A percentile compares a stretch with the other conserved stretches of the same genome.
phyloP scores from a whole-genome alignment of 2,888 invertebrate genomes.

The Scaptomyza cyrtandrae region DNA sequence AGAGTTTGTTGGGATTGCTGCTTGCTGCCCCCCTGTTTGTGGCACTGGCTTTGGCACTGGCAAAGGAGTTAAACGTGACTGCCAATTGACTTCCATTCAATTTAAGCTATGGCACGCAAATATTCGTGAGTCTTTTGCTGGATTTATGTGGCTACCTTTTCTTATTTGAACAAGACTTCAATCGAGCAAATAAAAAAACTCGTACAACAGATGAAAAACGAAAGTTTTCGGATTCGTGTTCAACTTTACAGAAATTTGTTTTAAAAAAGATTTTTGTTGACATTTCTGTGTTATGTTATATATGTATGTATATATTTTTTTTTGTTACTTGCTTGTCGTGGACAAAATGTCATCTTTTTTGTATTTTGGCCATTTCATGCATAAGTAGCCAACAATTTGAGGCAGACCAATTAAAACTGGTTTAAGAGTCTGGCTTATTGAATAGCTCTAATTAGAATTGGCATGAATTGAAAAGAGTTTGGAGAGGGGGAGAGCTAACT shows the following conservation, averaged over 20 bases:
- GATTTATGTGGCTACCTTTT: slow-evolving; percentile 52
- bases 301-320: slow-evolving; percentile 3
- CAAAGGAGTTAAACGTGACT: slow-evolving; percentile 65
- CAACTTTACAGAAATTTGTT: slow-evolving; percentile 40
- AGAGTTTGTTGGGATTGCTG: slow-evolving; percentile 11
- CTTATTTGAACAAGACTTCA: slow-evolving; percentile 27
- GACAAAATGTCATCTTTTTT: slow-evolving; percentile 16
- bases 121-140: slow-evolving; percentile 64
- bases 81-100: slow-evolving; percentile 78
- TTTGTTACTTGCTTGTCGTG: background rate
- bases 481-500: slow-evolving; percentile 3
- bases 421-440: slow-evolving; percentile 48
- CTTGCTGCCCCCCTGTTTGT: background rate
- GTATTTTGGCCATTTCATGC: slow-evolving; percentile 6
- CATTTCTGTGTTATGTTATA: slow-evolving; percentile 41
- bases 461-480: slow-evolving; percentile 40
- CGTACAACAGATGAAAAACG: slow-evolving; percentile 42
- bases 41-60: slow-evolving; percentile 21
- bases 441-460: slow-evolving; percentile 80
- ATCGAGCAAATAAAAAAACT: background rate
- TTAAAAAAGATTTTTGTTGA: slow-evolving; percentile 34
- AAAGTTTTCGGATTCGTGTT: slow-evolving; percentile 64
- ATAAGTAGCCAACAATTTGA: slow-evolving; percentile 3
- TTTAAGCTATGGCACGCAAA: slow-evolving; percentile 70
- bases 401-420: slow-evolving; percentile 45